Evolutionary conservation across 2,888 invertebrate species (phyloP).

Genomic region (Endotricha flammealis): DNA sequence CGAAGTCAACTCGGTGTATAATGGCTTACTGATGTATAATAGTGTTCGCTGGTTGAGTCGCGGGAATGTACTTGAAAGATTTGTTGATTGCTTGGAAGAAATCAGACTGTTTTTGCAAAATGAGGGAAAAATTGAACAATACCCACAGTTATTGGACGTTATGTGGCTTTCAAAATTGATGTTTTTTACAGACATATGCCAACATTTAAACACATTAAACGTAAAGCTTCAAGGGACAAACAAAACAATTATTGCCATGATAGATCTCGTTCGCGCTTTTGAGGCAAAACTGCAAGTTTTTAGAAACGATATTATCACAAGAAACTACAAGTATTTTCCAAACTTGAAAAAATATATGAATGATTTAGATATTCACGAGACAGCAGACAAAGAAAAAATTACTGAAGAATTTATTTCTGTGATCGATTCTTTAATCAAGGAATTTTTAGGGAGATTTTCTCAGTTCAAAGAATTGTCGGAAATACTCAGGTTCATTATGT

Average conservation of each 20-base stretch:
- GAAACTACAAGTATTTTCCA: conserved; percentile 20
- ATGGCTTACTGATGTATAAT: conserved; percentile 22
- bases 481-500: conserved; percentile 19
- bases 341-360: conserved; percentile 14
- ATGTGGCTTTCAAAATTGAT: conserved; percentile 28
- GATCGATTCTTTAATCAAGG: conserved; percentile 20
- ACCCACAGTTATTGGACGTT: conserved; percentile 20
- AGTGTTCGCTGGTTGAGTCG: conserved; percentile 27
- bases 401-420: conserved; percentile 22
- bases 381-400: conserved; percentile 8
- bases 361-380: conserved; percentile 14
- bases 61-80: conserved; percentile 28
- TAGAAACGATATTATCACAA: conserved; percentile 20
- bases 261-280: conserved; percentile 26
- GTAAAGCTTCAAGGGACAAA: conserved; percentile 25
- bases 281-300: conserved; percentile 25
- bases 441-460: conserved; percentile 21
- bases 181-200: conserved; percentile 27
- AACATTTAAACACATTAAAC: conserved; percentile 23
- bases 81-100: conserved; percentile 15
- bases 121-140: conserved; percentile 12
- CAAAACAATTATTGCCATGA: conserved; percentile 25
- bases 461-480: conserved; percentile 21
- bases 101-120: conserved; percentile 24
- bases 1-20: conserved; percentile 30